These are phyloP conservation scores for Glaucomys volans DNA, from an alignment of 2,113 vertebrate species.

Conservation along the genomic window DNA sequence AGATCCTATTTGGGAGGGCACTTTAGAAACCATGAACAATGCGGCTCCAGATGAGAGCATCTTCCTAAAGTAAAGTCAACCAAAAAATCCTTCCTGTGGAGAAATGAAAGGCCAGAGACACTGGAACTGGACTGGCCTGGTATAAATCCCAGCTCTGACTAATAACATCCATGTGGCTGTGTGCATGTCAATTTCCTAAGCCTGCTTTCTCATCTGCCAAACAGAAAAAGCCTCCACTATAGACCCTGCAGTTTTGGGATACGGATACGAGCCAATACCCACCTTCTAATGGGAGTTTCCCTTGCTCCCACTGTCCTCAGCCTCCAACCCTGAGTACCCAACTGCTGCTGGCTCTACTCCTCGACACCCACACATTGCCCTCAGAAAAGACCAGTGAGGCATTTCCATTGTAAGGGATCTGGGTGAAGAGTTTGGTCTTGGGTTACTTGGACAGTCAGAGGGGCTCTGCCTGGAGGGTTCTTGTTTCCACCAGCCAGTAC, in stretches of 20 bases:
- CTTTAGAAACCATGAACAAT: not conserved
- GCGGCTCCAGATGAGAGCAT: not conserved
- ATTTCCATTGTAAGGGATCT: not conserved
- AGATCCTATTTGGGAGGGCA: not conserved
- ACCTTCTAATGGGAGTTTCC: not conserved
- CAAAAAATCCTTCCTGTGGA: not conserved
- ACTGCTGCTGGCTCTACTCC: not conserved
- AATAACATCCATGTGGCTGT: not conserved
- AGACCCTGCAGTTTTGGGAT: not conserved
- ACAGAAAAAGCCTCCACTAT: not conserved
- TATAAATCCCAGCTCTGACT: not conserved
- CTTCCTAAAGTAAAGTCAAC: not conserved
- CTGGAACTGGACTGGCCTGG: fast-evolving
- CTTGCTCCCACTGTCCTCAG: not conserved
- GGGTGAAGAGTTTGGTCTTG: not conserved
- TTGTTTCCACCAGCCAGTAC: not conserved
- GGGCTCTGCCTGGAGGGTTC: not conserved
- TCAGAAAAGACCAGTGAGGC: not conserved
- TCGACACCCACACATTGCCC: not conserved
- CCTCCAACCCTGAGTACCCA: not conserved
- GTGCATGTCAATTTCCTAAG: not conserved
- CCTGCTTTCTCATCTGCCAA: not conserved
- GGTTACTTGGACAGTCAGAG: not conserved
- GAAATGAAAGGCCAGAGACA: not conserved
- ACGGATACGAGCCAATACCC: not conserved